Percentiles rank a stretch among this genome's conserved stretches.
Evolutionary conservation across 2,888 invertebrate genomes (phyloP).

Genomic region (Microctonus aethiopoides): DNA sequence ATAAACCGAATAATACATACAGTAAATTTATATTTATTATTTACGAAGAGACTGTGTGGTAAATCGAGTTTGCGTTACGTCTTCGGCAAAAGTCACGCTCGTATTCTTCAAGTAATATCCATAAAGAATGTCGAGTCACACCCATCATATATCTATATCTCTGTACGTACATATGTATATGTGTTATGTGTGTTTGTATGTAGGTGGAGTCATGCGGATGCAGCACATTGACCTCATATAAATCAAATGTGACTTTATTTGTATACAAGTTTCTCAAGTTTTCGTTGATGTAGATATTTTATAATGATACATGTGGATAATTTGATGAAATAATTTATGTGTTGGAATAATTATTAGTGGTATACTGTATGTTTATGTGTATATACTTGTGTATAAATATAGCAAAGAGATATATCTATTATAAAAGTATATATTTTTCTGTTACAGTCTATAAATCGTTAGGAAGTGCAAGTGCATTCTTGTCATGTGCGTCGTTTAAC

Average conservation of each 20-base stretch:
- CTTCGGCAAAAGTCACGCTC: conserved; percentile 12
- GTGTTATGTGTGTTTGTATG: conserved; percentile 27
- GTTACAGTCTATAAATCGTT: neutral
- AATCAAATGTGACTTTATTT: conserved; percentile 11
- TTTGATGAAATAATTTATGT: too few species aligned
- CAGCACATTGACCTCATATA: conserved; percentile 12
- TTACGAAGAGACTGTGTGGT: conserved; percentile 23
- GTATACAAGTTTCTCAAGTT: conserved; percentile 7
- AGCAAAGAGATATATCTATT: neutral
- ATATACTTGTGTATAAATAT: neutral
- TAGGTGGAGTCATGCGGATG: conserved; percentile 23
- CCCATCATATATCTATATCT: conserved; percentile 47
- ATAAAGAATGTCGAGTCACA: conserved; percentile 58
- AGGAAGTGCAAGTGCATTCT: conserved; percentile 34
- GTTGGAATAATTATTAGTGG: too few species aligned
- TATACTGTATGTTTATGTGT: too few species aligned
- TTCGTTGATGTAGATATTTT: neutral
- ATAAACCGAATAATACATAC: conserved; percentile 23
- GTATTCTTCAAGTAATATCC: conserved; percentile 49
- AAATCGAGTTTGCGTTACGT: conserved; percentile 24
- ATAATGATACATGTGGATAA: too few species aligned
- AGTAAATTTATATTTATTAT: conserved; percentile 6
- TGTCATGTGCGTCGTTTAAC: conserved; percentile 40
- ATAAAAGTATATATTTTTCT: neutral
- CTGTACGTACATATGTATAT: conserved; percentile 20